A percentile compares a stretch with the other conserved stretches of the same genome.
phyloP scores from a whole-genome alignment of 1,140 invertebrate species.

The Drosophila sp. region DNA sequence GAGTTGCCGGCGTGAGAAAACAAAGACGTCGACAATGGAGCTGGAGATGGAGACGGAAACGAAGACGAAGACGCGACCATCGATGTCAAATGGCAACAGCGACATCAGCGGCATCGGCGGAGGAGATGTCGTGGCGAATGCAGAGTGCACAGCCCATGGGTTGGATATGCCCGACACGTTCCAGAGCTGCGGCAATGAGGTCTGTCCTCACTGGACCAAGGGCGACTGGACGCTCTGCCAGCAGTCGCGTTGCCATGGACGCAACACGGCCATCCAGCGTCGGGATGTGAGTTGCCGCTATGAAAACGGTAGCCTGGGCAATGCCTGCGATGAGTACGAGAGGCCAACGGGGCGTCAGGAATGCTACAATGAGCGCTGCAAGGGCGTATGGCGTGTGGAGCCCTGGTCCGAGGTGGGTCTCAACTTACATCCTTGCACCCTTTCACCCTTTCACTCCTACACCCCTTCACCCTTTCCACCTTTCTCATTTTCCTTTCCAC shows the following conservation, averaged over 20 bases:
- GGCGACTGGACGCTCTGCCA: constrained; percentile 90
- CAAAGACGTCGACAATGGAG: constrained; percentile 31
- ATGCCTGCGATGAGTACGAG: constrained; percentile 88
- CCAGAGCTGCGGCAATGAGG: constrained; percentile 88
- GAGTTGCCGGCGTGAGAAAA: constrained; percentile 57
- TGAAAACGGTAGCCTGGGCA: constrained; percentile 87
- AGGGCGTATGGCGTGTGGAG: constrained; percentile 92
- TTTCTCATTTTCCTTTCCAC: background rate
- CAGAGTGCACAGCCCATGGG: constrained; percentile 89
- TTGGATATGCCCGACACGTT: constrained; percentile 88
- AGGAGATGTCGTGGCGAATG: constrained; percentile 86
- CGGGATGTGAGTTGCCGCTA: constrained; percentile 90
- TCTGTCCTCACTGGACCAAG: constrained; percentile 90
- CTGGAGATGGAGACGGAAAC: background rate
- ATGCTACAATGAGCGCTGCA: constrained; percentile 92
- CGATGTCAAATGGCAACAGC: background rate
- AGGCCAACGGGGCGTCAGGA: constrained; percentile 90
- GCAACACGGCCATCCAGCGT: constrained; percentile 92
- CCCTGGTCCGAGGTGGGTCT: constrained; percentile 93
- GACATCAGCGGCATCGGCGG: constrained; percentile 10
- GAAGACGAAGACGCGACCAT: background rate
- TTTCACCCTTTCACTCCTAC: background rate
- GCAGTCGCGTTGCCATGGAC: constrained; percentile 90
- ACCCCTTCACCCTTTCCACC: too few relatives aligned
- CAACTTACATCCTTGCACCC: background rate